A percentile compares a stretch with the other conserved stretches of the same genome.
Conservation (phyloP, 2,888 invertebrate genomes). For the Strigamia transsilvanica region DNA sequence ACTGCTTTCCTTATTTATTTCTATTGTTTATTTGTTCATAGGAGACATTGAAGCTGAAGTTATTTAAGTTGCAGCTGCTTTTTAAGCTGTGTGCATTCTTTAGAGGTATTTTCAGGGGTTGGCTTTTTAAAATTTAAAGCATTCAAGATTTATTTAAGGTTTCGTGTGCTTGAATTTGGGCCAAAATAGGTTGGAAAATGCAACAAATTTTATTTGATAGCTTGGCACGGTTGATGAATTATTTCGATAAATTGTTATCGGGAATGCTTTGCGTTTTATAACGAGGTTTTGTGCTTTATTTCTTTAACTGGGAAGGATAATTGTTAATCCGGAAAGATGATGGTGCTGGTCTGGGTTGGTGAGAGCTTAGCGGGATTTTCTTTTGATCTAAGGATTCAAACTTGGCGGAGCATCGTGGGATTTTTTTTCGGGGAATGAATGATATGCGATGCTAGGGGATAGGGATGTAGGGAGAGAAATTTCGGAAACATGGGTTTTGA, state of each 20-base stretch:
- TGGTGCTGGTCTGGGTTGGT: background rate
- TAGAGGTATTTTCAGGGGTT: background rate
- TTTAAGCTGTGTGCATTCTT: background rate
- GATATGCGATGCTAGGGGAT: background rate
- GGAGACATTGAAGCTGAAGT: background rate
- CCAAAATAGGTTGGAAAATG: background rate
- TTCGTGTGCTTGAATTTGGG: background rate
- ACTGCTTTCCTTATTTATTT: background rate
- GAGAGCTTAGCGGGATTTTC: background rate
- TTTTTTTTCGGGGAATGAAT: background rate
- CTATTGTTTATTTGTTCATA: background rate
- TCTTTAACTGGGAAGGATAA: background rate
- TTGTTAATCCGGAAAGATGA: background rate
- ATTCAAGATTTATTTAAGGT: background rate
- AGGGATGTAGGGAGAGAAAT: background rate
- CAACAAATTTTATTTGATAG: background rate
- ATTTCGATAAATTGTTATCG: background rate
- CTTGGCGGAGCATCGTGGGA: background rate
- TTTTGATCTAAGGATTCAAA: slow-evolving; percentile 8
- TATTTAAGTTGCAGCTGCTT: background rate
- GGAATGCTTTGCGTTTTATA: too few species aligned
- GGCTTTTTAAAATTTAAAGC: background rate
- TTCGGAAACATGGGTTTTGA: background rate
- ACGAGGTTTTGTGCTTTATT: background rate
- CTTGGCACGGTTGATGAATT: background rate